Percentiles rank a stretch among this genome's conserved stretches.
Conservation (phyloP, 2,113 vertebrate species). For the Eidolon helvum region DNA sequence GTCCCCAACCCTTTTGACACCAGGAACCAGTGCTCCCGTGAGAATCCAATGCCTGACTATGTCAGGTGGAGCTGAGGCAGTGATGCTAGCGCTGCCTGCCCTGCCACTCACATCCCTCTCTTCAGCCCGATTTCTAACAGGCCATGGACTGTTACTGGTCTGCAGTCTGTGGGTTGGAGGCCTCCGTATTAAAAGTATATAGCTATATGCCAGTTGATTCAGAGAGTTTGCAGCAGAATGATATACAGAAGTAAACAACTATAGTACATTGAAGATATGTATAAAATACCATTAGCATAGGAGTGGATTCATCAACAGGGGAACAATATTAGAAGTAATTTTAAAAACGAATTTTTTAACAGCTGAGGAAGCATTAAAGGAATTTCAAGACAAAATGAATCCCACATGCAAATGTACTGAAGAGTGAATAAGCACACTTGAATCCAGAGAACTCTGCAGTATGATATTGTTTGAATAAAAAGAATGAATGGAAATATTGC, state of each 20-base stretch:
- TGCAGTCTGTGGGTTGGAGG: no score
- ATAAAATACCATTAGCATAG: background rate
- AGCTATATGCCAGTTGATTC: background rate
- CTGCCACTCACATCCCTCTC: no score
- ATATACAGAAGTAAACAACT: background rate
- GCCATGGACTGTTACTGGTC: no score
- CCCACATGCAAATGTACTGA: background rate
- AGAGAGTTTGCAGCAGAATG: background rate
- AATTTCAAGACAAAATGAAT: background rate
- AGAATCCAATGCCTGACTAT: no score
- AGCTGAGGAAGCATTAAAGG: background rate
- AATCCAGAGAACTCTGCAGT: background rate
- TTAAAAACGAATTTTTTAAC: background rate
- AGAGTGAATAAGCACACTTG: background rate
- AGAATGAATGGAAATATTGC: background rate
- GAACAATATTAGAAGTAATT: background rate
- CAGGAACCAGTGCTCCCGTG: no score
- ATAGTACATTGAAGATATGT: background rate
- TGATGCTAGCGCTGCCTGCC: no score
- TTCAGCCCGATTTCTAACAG: no score
- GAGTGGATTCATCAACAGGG: background rate
- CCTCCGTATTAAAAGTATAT: background rate
- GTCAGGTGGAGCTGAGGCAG: no score
- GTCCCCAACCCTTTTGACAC: no score
- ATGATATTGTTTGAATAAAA: background rate